Evolutionary conservation across 1,140 invertebrate species (phyloP).

Genomic region (Neelides sp.): DNA sequence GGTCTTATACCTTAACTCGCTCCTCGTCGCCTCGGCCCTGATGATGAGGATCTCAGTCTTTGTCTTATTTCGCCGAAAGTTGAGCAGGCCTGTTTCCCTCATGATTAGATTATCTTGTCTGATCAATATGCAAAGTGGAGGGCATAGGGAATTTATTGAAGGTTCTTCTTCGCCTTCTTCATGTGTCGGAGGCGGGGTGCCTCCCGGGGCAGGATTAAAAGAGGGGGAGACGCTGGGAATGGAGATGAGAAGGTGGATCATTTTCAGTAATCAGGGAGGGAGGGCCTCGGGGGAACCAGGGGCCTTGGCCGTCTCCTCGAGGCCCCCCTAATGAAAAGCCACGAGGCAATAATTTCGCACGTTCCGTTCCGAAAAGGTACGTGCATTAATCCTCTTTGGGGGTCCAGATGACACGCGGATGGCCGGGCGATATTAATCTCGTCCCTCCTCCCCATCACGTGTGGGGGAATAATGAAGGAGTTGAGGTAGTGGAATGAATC

Average conservation of each 20-base stretch:
- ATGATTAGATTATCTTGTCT: constrained; percentile 31
- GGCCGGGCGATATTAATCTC: constrained; percentile 24
- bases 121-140: constrained; percentile 32
- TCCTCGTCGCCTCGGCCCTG: too few relatives aligned
- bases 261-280: too few relatives aligned
- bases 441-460: too few relatives aligned
- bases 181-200: too few relatives aligned
- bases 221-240: constrained; percentile 10
- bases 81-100: constrained; percentile 18
- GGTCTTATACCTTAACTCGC: too few relatives aligned
- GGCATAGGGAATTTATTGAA: constrained; percentile 28
- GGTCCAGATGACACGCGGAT: constrained; percentile 26
- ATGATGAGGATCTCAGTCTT: too few relatives aligned
- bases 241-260: constrained; percentile 7
- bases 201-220: too few relatives aligned
- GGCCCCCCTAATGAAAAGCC: constrained; percentile 28
- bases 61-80: too few relatives aligned
- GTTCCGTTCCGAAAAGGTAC: constrained; percentile 26
- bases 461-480: too few relatives aligned
- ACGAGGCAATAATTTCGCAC: constrained; percentile 29
- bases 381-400: constrained; percentile 26
- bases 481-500: too few relatives aligned
- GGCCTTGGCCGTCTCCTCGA: neutral
- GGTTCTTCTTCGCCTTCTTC: constrained; percentile 13
- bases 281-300: neutral